phyloP scores from a whole-genome alignment of 2,888 invertebrate species.

The Hydrotaea diabolus region DNA sequence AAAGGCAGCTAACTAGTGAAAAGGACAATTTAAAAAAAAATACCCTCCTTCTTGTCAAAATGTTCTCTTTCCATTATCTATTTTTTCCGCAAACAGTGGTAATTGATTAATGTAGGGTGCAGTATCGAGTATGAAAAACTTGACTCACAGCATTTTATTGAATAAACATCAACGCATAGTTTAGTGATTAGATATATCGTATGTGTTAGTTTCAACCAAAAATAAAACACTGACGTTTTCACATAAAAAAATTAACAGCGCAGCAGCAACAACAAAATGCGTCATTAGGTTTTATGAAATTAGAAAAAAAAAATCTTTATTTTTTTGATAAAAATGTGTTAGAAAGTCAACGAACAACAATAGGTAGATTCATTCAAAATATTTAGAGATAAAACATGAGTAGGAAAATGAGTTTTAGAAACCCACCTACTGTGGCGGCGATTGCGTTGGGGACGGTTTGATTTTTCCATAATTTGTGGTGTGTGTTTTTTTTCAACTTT shows the following conservation, averaged over 20 bases:
- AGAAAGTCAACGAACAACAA: slow-evolving; percentile 4
- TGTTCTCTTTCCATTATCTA: too few relatives aligned
- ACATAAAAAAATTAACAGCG: background rate
- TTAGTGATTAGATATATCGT: background rate
- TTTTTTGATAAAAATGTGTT: slow-evolving; percentile 33
- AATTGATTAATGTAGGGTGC: background rate
- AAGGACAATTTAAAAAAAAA: too few relatives aligned
- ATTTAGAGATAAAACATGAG: slow-evolving; percentile 42
- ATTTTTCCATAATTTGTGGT: slow-evolving; percentile 65
- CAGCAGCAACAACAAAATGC: background rate
- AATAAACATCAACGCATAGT: background rate
- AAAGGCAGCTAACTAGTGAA: too few relatives aligned
- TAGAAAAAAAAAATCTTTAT: background rate
- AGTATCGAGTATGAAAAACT: too few relatives aligned
- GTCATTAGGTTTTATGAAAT: slow-evolving; percentile 12
- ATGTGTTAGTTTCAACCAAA: background rate
- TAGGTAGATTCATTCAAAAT: background rate
- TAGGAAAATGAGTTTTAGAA: slow-evolving; percentile 39
- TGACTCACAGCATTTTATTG: background rate
- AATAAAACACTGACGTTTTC: slow-evolving; percentile 14
- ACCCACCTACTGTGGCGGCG: slow-evolving; percentile 87
- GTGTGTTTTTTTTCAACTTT: slow-evolving; percentile 31
- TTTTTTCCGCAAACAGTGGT: too few relatives aligned
- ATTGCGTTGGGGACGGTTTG: slow-evolving; percentile 85
- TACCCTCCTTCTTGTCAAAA: too few relatives aligned